Evolutionary conservation across 2,888 invertebrate genomes (phyloP).

Genomic region (Chymomyza amoena): DNA sequence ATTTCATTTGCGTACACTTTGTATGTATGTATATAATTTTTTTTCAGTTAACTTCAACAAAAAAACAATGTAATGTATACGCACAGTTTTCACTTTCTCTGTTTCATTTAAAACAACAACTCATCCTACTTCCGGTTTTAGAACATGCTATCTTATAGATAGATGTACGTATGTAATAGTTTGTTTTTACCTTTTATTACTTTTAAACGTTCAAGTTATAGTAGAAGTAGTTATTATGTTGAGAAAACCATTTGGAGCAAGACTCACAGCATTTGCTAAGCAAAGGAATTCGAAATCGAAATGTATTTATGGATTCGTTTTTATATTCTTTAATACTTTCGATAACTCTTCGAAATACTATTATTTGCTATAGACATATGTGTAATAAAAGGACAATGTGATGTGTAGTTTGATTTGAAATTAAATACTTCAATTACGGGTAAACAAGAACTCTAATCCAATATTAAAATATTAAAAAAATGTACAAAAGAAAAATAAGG

Average conservation of each 20-base stretch:
- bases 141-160: too few relatives aligned
- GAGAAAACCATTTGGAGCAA: too few relatives aligned
- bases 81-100: too few relatives aligned
- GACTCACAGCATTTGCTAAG: background rate
- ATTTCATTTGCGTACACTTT: background rate
- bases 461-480: conserved; percentile 3
- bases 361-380: background rate
- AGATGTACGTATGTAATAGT: too few relatives aligned
- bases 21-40: background rate
- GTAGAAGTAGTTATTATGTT: background rate
- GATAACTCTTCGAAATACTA: background rate
- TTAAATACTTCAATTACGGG: conserved; percentile 67
- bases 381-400: conserved; percentile 41
- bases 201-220: background rate
- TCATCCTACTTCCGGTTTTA: background rate
- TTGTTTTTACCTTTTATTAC: too few relatives aligned
- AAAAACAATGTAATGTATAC: background rate
- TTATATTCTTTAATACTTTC: background rate
- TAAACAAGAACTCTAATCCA: conserved; percentile 33
- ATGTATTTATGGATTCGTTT: background rate
- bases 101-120: too few relatives aligned
- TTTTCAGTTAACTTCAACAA: background rate
- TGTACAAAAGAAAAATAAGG: background rate
- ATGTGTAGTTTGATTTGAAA: conserved; percentile 56
- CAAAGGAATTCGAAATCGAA: too few relatives aligned